Percentiles rank a stretch among this genome's conserved stretches.
phyloP scores from a whole-genome alignment of 2,888 invertebrate species.

The Tanypteryx hageni region DNA sequence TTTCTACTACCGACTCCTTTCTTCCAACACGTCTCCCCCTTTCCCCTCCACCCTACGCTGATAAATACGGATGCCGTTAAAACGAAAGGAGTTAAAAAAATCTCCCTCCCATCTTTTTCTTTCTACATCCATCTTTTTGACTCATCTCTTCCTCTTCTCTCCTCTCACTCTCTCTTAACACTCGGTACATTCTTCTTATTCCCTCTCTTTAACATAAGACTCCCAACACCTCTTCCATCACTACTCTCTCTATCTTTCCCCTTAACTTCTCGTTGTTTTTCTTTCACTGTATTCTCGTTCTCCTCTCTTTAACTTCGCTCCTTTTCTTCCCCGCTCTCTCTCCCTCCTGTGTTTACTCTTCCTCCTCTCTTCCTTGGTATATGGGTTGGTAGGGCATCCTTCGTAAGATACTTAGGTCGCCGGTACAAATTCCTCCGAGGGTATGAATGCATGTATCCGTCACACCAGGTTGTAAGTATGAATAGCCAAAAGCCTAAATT shows the following conservation, averaged over 20 bases:
- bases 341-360: background rate
- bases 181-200: background rate
- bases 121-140: background rate
- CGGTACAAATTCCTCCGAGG: no score
- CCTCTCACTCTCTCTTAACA: background rate
- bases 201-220: background rate
- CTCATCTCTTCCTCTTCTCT: background rate
- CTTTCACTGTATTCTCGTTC: no score
- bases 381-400: no score
- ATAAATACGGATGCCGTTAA: constrained; percentile 10
- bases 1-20: background rate
- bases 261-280: no score
- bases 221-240: no score
- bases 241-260: no score
- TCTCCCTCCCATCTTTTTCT: background rate
- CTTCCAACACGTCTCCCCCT: background rate
- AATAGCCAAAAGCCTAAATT: no score
- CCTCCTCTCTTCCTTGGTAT: no score
- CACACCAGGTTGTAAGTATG: no score
- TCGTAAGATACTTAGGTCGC: no score
- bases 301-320: no score
- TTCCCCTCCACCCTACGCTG: background rate
- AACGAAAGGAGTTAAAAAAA: background rate
- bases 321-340: background rate
- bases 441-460: no score